Evolutionary conservation across 2,113 vertebrate species (phyloP).

Genomic region (Oplegnathus fasciatus): DNA sequence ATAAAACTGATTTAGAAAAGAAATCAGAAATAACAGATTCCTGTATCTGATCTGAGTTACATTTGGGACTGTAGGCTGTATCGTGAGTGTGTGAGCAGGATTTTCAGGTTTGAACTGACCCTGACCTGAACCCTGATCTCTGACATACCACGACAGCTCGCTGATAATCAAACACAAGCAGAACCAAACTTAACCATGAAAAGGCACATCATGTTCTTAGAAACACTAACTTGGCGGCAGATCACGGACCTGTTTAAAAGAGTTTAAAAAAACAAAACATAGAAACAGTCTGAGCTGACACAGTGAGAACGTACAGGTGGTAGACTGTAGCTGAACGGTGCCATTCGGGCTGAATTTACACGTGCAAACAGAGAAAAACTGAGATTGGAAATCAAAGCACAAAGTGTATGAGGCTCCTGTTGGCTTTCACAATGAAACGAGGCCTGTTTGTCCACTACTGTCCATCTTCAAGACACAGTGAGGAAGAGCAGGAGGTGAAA

Average conservation of each 20-base stretch:
- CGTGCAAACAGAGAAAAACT: constrained; percentile 83
- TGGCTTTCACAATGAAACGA: constrained; percentile 81
- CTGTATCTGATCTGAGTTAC: neutral
- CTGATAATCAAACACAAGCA: constrained; percentile 17
- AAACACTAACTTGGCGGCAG: constrained; percentile 75
- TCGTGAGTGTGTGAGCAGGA: neutral
- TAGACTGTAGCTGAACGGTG: constrained; percentile 22
- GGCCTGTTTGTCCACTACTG: constrained; percentile 34
- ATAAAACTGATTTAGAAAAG: neutral
- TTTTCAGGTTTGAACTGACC: neutral
- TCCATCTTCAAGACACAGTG: constrained; percentile 4
- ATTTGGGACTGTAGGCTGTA: neutral
- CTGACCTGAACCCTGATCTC: neutral
- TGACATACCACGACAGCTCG: neutral
- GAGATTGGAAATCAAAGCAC: constrained; percentile 75
- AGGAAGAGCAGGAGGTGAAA: neutral
- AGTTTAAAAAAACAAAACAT: constrained; percentile 19
- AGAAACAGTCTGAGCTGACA: constrained; percentile 36
- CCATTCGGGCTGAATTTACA: constrained; percentile 79
- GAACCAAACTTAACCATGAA: constrained; percentile 56
- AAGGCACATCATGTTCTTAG: constrained; percentile 83
- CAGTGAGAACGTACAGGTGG: constrained; percentile 16
- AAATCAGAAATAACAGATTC: neutral
- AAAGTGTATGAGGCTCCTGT: constrained; percentile 84
- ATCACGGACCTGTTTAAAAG: constrained; percentile 66